Conservation (phyloP, 2,888 invertebrate species). For the Dryococelus australis region DNA sequence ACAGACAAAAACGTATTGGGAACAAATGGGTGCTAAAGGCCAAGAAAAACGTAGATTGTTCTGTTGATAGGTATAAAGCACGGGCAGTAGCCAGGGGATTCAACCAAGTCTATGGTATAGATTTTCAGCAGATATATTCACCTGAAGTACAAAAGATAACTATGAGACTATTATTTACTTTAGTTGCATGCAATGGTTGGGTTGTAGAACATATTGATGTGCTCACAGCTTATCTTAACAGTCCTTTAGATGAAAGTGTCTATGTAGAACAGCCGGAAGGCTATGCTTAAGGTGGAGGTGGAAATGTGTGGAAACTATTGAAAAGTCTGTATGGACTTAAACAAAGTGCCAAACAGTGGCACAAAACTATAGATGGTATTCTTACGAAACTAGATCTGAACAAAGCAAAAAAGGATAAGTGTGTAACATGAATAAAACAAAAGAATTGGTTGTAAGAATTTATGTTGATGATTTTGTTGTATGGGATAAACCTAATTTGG, state of each 20-base stretch:
- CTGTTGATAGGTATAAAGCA: constrained; percentile 26
- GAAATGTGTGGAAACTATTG: too few relatives aligned
- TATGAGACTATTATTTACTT: constrained; percentile 45
- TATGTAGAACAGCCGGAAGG: too few relatives aligned
- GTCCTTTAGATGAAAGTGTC: constrained; percentile 30
- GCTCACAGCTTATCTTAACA: constrained; percentile 35
- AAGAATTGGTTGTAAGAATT: not conserved
- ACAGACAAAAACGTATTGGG: constrained; percentile 23
- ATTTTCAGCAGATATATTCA: constrained; percentile 34
- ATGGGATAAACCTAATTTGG: not conserved
- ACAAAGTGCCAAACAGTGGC: too few relatives aligned
- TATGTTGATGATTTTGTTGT: not conserved
- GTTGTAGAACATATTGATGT: too few relatives aligned
- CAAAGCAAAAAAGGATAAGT: too few relatives aligned
- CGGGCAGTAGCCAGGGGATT: constrained; percentile 38
- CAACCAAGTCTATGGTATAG: constrained; percentile 35
- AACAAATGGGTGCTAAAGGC: constrained; percentile 31
- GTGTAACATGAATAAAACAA: not conserved
- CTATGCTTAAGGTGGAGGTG: too few relatives aligned
- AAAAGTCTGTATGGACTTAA: too few relatives aligned
- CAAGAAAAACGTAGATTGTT: constrained; percentile 27
- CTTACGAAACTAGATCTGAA: too few relatives aligned
- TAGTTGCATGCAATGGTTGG: constrained; percentile 33
- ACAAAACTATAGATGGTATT: too few relatives aligned
- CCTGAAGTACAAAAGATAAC: constrained; percentile 30